Conservation (phyloP, 2,888 invertebrate species). For the Tetragonula carbonaria region DNA sequence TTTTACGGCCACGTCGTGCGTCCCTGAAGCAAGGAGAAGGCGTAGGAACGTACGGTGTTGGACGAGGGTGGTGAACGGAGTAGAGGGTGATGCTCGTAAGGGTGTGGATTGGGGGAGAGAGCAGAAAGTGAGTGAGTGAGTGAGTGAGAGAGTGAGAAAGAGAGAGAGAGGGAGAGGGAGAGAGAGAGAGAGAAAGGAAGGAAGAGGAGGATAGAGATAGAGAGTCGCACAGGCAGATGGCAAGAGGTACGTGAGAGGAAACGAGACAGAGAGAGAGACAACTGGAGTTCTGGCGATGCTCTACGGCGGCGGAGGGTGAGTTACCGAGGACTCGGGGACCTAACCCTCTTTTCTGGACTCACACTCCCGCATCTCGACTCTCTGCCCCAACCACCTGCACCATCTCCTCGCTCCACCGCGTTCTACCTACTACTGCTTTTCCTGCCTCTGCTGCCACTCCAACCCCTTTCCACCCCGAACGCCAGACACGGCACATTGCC, state of each 20-base stretch:
- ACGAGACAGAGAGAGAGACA: constrained; percentile 69
- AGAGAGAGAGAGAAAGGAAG: not conserved
- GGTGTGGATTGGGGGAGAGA: constrained; percentile 60
- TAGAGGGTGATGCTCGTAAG: constrained; percentile 65
- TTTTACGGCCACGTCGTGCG: constrained; percentile 70
- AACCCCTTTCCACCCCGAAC: constrained; percentile 52
- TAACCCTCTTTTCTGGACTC: constrained; percentile 83
- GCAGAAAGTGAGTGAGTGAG: constrained; percentile 33
- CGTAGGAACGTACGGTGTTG: constrained; percentile 80
- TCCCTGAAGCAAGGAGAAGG: constrained; percentile 76
- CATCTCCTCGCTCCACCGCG: constrained; percentile 59
- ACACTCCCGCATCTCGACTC: constrained; percentile 78
- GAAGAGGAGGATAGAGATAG: constrained; percentile 16
- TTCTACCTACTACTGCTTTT: constrained; percentile 56
- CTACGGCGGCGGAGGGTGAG: constrained; percentile 74
- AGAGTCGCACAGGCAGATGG: constrained; percentile 16
- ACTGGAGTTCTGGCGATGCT: constrained; percentile 79
- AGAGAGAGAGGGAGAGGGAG: constrained; percentile 23
- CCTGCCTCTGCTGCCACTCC: constrained; percentile 50
- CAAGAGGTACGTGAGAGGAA: constrained; percentile 64
- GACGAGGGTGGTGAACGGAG: constrained; percentile 62
- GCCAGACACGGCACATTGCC: constrained; percentile 76
- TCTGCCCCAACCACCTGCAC: constrained; percentile 65
- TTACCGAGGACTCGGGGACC: constrained; percentile 80
- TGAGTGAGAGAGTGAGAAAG: constrained; percentile 16